phyloP scores from a whole-genome alignment of 2,113 vertebrate species.

The Sula dactylatra region DNA sequence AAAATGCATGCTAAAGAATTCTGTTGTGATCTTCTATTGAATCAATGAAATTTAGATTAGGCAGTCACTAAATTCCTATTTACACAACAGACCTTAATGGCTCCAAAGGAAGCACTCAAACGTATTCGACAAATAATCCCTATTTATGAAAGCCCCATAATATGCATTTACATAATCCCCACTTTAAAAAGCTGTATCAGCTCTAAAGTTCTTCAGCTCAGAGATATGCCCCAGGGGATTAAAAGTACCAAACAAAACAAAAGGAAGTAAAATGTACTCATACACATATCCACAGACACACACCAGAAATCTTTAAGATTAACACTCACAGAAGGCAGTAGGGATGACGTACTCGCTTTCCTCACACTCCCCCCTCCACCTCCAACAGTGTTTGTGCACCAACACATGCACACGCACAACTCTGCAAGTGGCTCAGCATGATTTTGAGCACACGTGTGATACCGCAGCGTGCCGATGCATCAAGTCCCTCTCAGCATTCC shows the following conservation, averaged over 20 bases:
- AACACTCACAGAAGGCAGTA: neutral
- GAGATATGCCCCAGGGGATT: slow-evolving; percentile 27
- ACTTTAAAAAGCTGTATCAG: slow-evolving; percentile 49
- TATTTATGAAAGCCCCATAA: slow-evolving; percentile 55
- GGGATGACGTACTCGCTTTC: neutral
- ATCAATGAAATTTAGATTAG: slow-evolving; percentile 43
- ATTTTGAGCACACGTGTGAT: rapidly evolving
- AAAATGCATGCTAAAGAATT: neutral
- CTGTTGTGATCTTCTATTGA: slow-evolving; percentile 10
- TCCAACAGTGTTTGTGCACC: neutral
- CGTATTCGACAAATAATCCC: slow-evolving; percentile 45
- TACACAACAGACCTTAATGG: slow-evolving; percentile 53
- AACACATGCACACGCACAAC: neutral
- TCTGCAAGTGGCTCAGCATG: rapidly evolving
- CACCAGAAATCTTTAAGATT: neutral
- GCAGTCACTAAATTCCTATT: slow-evolving; percentile 52
- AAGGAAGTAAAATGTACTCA: neutral
- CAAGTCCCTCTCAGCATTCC: neutral
- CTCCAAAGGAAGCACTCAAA: slow-evolving; percentile 50
- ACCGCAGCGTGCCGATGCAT: rapidly evolving
- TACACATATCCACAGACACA: neutral
- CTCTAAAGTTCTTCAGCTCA: slow-evolving; percentile 42
- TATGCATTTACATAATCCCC: slow-evolving; percentile 64
- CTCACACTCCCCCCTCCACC: neutral
- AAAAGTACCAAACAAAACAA: slow-evolving; percentile 26